These are phyloP conservation scores for Micropterix aruncella DNA, from an alignment of 2,888 invertebrate genomes.

Conservation along the genomic window DNA sequence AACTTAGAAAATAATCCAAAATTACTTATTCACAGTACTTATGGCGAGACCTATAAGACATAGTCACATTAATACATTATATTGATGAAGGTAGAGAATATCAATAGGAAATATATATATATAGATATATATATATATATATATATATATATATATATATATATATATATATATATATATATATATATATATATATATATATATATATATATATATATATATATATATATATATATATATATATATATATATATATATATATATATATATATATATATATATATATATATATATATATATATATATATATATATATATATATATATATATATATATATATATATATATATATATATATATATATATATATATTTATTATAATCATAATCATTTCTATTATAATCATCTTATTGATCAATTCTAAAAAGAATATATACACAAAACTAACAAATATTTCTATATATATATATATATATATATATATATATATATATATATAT, in stretches of 20 bases:
- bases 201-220: slow-evolving; percentile 4
- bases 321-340: slow-evolving; percentile 6
- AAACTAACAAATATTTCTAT: too few species aligned
- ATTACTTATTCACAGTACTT: too few species aligned
- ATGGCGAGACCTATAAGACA: too few species aligned
- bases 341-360: slow-evolving; percentile 6
- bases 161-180: slow-evolving; percentile 4
- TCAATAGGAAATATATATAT: too few species aligned
- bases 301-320: slow-evolving; percentile 3
- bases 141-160: slow-evolving; percentile 1
- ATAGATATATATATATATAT: too few species aligned
- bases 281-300: neutral
- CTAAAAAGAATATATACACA: too few species aligned
- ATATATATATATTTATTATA: slow-evolving; percentile 5
- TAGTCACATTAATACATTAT: too few species aligned
- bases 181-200: slow-evolving; percentile 4
- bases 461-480: too few species aligned
- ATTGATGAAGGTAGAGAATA: too few species aligned
- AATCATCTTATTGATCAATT: too few species aligned
- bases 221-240: slow-evolving; percentile 4
- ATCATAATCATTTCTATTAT: slow-evolving; percentile 1
- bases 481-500: slow-evolving; percentile 3
- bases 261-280: neutral
- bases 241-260: slow-evolving; percentile 2
- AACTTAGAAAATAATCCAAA: too few species aligned